Base-by-base conservation (phyloP, 2,888 invertebrate genomes). In the Agrotis clavis region DNA sequence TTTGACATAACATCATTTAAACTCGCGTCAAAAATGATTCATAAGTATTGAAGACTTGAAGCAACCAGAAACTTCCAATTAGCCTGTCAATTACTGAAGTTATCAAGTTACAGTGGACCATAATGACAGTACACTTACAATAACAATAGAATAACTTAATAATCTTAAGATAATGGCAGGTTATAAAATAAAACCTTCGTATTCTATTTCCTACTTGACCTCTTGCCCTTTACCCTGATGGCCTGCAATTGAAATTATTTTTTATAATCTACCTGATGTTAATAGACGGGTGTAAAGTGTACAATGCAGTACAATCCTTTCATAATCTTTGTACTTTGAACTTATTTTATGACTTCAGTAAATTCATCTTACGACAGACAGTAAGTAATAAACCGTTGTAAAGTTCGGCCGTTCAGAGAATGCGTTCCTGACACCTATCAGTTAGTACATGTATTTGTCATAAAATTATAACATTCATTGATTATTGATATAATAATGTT, bases 171-270 rank as follows among this genome's bases (percentile, higher is more conserved):
- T 64, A 79, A 73, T 72, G 59, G 41, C 11, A 50, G 57, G 21
- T 35, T 59, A 64, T 73, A 79, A 72, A 79, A 53, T 65, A 65
- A 57, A 79, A 13, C 45, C 74, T 54, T 79, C 50, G 13, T 67
- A 54, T 67, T 67, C 16, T 67, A 63, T 80, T 77, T 77, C 62
- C 66, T 50, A 81, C 21, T 63, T 64, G 54, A 67, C 60, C 82
- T 81, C 35, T 56, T 57, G 45, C 35, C 47, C 64, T 64, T 50
- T 50, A 62, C 14, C 41, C 69, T 51, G 56, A 25, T 47, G 47
- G 41, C 53, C 50, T 51, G 45, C 41, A 47, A 64, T 81, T 64
- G 19, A 48, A 61, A 51, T 21, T 21, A n/a, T n/a, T n/a, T n/a
- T n/a, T n/a, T n/a, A n/a, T n/a, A 48, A 30, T 30, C 50, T 62